A percentile compares a stretch with the other conserved stretches of the same genome.
Evolutionary conservation across 2,888 invertebrate species (phyloP).

Genomic region (Mythimna pallens): DNA sequence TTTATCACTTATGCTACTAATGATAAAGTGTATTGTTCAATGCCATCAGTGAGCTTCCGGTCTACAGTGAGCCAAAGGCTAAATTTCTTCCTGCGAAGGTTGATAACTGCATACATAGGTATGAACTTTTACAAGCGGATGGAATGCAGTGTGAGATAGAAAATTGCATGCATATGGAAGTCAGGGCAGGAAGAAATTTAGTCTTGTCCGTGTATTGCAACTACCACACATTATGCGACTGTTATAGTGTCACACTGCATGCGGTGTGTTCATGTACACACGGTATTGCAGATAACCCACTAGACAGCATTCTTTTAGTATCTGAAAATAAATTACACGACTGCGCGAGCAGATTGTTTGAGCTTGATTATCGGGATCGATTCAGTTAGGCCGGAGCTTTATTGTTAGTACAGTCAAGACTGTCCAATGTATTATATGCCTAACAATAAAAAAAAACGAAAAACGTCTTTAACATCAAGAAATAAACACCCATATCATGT

Average conservation of each 20-base stretch:
- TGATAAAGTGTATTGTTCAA: constrained; percentile 15
- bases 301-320: background rate
- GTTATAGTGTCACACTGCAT: constrained; percentile 18
- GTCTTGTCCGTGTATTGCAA: constrained; percentile 11
- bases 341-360: background rate
- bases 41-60: background rate
- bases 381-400: background rate
- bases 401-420: background rate
- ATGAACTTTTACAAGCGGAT: constrained; percentile 32
- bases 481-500: constrained; percentile 6
- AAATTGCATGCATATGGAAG: constrained; percentile 31
- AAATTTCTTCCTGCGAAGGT: constrained; percentile 43
- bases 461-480: constrained; percentile 6
- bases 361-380: too few species aligned
- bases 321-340: background rate
- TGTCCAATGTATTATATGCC: constrained; percentile 40
- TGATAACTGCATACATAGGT: constrained; percentile 7
- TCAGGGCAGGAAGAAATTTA: constrained; percentile 24
- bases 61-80: constrained; percentile 5
- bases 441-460: constrained; percentile 34
- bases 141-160: background rate
- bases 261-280: constrained; percentile 6
- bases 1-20: background rate
- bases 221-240: constrained; percentile 1
- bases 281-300: constrained; percentile 48